Base-by-base conservation (phyloP, 1,140 invertebrate genomes). In the Procambarus clarkii region DNA sequence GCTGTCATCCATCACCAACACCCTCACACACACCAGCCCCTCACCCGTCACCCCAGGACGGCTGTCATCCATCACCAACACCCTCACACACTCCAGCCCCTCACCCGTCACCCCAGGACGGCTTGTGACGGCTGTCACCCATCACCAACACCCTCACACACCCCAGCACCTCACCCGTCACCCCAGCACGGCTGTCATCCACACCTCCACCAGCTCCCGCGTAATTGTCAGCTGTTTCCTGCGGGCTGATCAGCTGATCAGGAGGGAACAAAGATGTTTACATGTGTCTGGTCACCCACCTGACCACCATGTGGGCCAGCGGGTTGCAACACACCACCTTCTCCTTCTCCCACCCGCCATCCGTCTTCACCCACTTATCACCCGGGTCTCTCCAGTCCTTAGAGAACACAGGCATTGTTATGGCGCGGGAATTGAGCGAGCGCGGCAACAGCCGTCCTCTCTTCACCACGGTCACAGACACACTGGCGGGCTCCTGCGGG, bases 321-420 rank as follows among this genome's bases (percentile, higher is more conserved):
- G 76, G 34, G 76, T 54, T 44, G 44, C 71, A 60, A 15, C 89
- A 77, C 34, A 74, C 74, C 69, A 85, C 82, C 50, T 99, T 99
- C 94, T 98, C 97, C 95, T 97, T 97, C 95, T 99, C 98, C 98
- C 98, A 99, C 88, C 98, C 98, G 95, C 98, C 98, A 93, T 98
- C 96, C 58, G 98, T 99, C 95, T 99, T 98, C 24, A 99, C 98
- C 99, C 99, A 99, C 94, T 97, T 97, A 94, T 99, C 98, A 60
- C 99, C 99, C 71, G 98, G 98, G 88, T 98, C 99, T 94, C 98
- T 96, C 97, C 97, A 98, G 95, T 98, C 97, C 95, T 97, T 97
- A 50, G 97, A 98, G 95, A 97, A 97, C 95, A 99, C 99, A 93
- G 98, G 98, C 98, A 99, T 99, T 45, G 54, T 91, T 74, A 2